phyloP scores from a whole-genome alignment of 2,888 invertebrate genomes.

The Rhamphomyia laevipes region DNA sequence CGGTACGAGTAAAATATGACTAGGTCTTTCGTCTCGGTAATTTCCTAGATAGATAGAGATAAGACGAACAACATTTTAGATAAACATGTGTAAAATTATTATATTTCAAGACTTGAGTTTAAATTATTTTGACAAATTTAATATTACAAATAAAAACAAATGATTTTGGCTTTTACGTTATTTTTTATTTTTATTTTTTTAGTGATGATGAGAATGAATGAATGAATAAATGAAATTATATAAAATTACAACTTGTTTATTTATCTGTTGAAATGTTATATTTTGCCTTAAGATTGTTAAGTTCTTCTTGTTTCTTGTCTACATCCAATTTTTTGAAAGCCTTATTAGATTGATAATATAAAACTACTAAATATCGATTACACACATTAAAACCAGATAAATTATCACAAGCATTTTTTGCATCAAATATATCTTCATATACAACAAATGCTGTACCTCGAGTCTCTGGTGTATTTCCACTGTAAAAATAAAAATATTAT shows the following conservation, averaged over 20 bases:
- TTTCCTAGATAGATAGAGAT: too few relatives aligned
- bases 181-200: too few relatives aligned
- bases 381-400: slow-evolving; percentile 98
- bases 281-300: slow-evolving; percentile 90
- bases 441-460: slow-evolving; percentile 99
- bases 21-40: too few relatives aligned
- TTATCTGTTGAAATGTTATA: slow-evolving; percentile 47
- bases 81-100: too few relatives aligned
- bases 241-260: neutral
- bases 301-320: slow-evolving; percentile 91
- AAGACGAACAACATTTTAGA: too few relatives aligned
- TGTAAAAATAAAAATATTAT: slow-evolving; percentile 38
- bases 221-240: neutral
- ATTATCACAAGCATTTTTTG: slow-evolving; percentile 99
- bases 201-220: too few relatives aligned
- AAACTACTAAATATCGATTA: slow-evolving; percentile 94
- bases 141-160: too few relatives aligned
- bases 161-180: too few relatives aligned
- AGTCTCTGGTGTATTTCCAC: slow-evolving; percentile 94
- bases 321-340: slow-evolving; percentile 92
- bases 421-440: slow-evolving; percentile 99
- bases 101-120: too few relatives aligned
- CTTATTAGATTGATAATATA: slow-evolving; percentile 94
- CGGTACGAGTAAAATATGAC: too few relatives aligned
- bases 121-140: too few relatives aligned